Percentiles rank a stretch among this genome's conserved stretches.
phyloP scores from a whole-genome alignment of 2,888 invertebrate species.

The Leucozona laternaria region DNA sequence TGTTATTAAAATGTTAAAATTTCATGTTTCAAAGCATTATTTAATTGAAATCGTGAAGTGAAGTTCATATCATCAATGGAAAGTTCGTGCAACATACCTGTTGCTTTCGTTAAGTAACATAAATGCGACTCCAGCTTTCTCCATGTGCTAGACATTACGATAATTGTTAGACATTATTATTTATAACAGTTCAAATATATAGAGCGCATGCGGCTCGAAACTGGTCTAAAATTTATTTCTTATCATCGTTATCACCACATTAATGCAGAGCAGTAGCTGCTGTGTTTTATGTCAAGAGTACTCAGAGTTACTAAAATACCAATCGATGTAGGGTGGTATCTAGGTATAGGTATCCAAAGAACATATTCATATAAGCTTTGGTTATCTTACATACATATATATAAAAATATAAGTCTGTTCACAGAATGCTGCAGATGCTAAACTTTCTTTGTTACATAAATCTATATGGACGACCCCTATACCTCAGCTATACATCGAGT shows the following conservation, averaged over 20 bases:
- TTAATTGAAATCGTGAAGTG: too few species aligned
- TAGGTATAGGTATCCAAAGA: background rate
- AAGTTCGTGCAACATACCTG: background rate
- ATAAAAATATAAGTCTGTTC: background rate
- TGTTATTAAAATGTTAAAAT: too few species aligned
- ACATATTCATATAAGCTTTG: background rate
- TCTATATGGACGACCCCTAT: background rate
- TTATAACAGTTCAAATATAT: conserved; percentile 6
- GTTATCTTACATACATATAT: background rate
- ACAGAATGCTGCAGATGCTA: conserved; percentile 14
- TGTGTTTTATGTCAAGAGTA: background rate
- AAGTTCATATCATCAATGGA: background rate
- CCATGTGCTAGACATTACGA: conserved; percentile 1
- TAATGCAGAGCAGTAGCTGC: background rate
- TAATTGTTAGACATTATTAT: too few species aligned
- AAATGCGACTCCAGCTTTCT: background rate
- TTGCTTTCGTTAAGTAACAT: background rate
- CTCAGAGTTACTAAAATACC: background rate
- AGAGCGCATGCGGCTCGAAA: background rate
- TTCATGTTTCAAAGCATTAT: too few species aligned
- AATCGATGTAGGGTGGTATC: background rate
- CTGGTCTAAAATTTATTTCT: conserved; percentile 28
- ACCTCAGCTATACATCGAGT: background rate
- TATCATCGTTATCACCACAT: conserved; percentile 35
- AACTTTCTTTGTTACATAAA: background rate